Conservation (phyloP, 2,113 vertebrate species). For the Strix aluco region DNA sequence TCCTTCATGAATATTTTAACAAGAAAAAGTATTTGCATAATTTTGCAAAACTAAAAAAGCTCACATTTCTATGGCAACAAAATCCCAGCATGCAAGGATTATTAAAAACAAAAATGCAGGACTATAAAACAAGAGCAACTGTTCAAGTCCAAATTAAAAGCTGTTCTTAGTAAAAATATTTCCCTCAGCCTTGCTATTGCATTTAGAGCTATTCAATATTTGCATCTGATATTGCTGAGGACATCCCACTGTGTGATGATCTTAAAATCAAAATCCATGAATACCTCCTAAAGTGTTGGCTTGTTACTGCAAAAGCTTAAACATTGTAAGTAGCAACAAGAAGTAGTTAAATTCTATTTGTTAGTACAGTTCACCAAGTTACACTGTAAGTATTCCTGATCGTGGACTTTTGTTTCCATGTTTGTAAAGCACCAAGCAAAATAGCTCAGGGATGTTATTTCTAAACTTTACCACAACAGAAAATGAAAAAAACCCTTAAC, state of each 20-base stretch:
- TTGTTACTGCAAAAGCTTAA: background rate
- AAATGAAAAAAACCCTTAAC: background rate
- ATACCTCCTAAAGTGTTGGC: background rate
- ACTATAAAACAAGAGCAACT: background rate
- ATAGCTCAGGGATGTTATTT: background rate
- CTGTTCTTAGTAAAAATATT: background rate
- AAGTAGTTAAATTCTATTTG: background rate
- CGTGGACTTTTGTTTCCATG: background rate
- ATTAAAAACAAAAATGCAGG: background rate
- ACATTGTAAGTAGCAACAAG: background rate
- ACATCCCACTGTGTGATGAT: background rate
- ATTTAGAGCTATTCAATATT: background rate
- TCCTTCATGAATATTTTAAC: conserved; percentile 5
- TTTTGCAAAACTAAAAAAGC: conserved; percentile 17
- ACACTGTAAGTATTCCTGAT: background rate
- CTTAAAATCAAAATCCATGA: background rate
- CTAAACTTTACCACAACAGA: background rate
- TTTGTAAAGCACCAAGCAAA: background rate
- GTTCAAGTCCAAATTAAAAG: conserved; percentile 11
- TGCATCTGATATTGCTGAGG: background rate
- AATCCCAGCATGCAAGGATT: background rate
- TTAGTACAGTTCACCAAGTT: background rate
- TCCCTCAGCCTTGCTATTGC: background rate
- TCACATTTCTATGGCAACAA: conserved; percentile 53
- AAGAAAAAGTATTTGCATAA: conserved; percentile 8